phyloP scores from a whole-genome alignment of 2,797 vertebrate genomes.

The Acanthiza pusilla region DNA sequence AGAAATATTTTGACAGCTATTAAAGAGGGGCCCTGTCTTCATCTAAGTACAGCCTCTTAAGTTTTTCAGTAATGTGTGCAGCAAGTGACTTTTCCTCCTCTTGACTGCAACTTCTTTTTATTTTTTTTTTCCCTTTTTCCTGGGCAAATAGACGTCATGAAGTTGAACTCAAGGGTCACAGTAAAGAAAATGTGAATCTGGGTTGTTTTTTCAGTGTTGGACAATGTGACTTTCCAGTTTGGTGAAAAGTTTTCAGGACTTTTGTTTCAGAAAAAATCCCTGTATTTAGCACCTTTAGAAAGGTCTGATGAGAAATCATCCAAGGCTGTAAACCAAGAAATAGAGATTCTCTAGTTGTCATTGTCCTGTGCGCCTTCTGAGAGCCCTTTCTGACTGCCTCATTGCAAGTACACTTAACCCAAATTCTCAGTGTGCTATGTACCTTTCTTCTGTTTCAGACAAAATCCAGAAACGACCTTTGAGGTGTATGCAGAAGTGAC shows the following conservation, averaged over 20 bases:
- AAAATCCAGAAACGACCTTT: constrained; percentile 80
- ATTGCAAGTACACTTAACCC: not conserved
- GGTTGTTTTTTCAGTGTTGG: not conserved
- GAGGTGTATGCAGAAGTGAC: constrained; percentile 81
- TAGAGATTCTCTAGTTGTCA: not conserved
- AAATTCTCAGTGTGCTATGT: not conserved
- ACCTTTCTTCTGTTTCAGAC: constrained; percentile 66
- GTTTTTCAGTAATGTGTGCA: not conserved
- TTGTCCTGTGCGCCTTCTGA: not conserved
- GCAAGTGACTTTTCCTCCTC: not conserved
- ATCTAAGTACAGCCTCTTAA: not conserved
- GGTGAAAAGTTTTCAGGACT: not conserved
- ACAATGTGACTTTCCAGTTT: not conserved
- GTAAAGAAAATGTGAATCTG: not conserved
- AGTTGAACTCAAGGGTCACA: not conserved
- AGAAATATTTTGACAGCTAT: constrained; percentile 5
- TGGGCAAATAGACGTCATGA: not conserved
- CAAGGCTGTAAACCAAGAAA: not conserved
- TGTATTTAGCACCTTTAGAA: not conserved
- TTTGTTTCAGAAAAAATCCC: not conserved
- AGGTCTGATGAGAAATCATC: not conserved
- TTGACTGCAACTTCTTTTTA: not conserved
- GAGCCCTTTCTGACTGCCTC: not conserved
- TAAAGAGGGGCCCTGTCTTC: not conserved
- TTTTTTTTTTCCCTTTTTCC: not conserved